phyloP scores from a whole-genome alignment of 2,113 vertebrate genomes.

The Stegostoma tigrinum region DNA sequence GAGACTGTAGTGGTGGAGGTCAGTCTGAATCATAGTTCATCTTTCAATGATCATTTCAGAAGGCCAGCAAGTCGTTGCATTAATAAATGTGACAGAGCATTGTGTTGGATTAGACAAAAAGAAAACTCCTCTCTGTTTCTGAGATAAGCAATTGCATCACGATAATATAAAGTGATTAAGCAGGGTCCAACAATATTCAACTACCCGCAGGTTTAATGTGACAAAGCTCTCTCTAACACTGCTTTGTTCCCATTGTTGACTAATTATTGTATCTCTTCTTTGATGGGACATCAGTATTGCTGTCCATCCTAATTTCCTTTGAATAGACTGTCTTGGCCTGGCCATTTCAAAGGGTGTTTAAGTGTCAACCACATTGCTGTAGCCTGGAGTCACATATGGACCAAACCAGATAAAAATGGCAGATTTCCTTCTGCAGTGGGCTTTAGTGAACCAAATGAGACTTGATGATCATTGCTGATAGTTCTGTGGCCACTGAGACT shows the following conservation, averaged over 20 bases:
- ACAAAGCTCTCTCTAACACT: neutral
- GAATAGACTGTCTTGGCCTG: too few relatives aligned
- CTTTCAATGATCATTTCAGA: neutral
- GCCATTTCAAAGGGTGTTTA: too few relatives aligned
- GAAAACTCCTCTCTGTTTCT: neutral
- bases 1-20: neutral
- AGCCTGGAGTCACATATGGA: too few relatives aligned
- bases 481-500: too few relatives aligned
- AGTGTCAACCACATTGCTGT: too few relatives aligned
- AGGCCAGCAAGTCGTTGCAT: neutral
- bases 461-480: too few relatives aligned
- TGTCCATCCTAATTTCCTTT: too few relatives aligned
- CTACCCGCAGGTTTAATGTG: neutral
- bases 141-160: neutral
- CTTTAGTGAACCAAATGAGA: too few relatives aligned
- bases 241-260: neutral
- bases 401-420: too few relatives aligned
- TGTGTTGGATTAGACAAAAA: neutral
- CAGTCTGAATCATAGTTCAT: neutral
- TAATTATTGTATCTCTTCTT: neutral
- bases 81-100: neutral
- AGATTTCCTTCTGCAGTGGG: too few relatives aligned
- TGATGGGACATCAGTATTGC: too few relatives aligned
- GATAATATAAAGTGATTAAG: neutral
- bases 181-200: neutral